phyloP scores from a whole-genome alignment of 2,113 vertebrate genomes.

The Mus musculus region DNA sequence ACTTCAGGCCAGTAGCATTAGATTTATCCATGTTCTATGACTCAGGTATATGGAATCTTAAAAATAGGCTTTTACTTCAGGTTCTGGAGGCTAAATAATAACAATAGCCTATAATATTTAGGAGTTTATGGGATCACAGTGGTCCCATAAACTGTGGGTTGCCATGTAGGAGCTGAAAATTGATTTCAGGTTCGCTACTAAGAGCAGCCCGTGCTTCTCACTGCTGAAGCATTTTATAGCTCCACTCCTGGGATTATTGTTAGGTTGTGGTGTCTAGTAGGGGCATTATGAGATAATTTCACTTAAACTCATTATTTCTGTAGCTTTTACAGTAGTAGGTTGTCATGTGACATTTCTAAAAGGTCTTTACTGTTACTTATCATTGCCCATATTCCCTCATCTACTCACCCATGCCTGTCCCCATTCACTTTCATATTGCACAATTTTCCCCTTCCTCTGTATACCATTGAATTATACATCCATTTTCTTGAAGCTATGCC shows the following conservation, averaged over 20 bases:
- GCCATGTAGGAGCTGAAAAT: neutral
- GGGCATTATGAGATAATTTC: neutral
- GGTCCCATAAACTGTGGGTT: neutral
- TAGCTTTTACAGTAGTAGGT: neutral
- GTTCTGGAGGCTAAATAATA: neutral
- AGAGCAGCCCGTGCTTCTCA: neutral
- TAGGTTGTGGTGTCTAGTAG: neutral
- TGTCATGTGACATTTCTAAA: neutral
- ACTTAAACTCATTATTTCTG: neutral
- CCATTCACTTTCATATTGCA: neutral
- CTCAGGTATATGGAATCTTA: neutral
- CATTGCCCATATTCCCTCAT: neutral
- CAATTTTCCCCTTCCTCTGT: neutral
- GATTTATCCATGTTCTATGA: neutral
- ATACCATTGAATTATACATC: neutral
- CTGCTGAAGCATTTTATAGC: neutral
- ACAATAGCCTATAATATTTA: neutral
- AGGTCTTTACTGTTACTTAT: neutral
- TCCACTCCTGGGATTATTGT: neutral
- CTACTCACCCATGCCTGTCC: neutral
- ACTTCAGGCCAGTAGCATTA: neutral
- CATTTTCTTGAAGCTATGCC: neutral
- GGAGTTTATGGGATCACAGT: neutral
- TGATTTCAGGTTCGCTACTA: neutral
- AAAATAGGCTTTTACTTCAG: neutral